Base-by-base conservation (phyloP, 2,888 invertebrate species). In the Drosophila putrida region DNA sequence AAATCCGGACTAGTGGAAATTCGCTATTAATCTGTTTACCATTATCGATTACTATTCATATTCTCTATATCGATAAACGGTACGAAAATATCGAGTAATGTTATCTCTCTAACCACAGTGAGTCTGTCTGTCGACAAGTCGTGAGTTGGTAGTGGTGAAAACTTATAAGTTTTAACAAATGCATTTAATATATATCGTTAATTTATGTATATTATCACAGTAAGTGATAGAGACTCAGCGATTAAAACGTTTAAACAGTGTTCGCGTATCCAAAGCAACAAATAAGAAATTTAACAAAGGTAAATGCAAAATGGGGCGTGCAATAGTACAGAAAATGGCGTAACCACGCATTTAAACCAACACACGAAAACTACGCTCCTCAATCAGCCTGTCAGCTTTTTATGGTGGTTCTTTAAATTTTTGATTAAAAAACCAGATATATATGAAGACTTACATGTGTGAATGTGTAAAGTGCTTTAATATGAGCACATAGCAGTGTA, bases 251-350 rank as follows among this genome's bases (percentile, higher is more conserved):
- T 57, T n/a, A 59, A 28, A 54, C 41, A 47, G 71, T 67, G 61
- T 43, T 44, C 71, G 75, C 50, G 75, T 71, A 66, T 79, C 66
- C 39, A 47, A 71, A 71, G 44, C 47, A 64, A 71, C 15, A 75
- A 67, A 46, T 57, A 38, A 35, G 15, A 47, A 57, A 65, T 71
- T 60, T 51, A 64, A 71, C 54, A 63, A 62, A 85, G 89, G 89
- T 85, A 89, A 87, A 75, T 81, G 75, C 78, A 78, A 78, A 72
- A 87, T 85, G 78, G 85, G 85, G 85, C 85, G 85, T 85, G 88
- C 89, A 81, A 63, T 71, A 71, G 72, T 66, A 82, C 87, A 85
- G 88, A 85, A 85, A 89, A 85, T 85, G 85, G 85, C 85, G 85
- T 85, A 85, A 85, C 89, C 85, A 84, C 86, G 88, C 82, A 87